A percentile compares a stretch with the other conserved stretches of the same genome.
Conservation (phyloP, 2,797 vertebrate genomes). For the Sarcophilus harrisii region DNA sequence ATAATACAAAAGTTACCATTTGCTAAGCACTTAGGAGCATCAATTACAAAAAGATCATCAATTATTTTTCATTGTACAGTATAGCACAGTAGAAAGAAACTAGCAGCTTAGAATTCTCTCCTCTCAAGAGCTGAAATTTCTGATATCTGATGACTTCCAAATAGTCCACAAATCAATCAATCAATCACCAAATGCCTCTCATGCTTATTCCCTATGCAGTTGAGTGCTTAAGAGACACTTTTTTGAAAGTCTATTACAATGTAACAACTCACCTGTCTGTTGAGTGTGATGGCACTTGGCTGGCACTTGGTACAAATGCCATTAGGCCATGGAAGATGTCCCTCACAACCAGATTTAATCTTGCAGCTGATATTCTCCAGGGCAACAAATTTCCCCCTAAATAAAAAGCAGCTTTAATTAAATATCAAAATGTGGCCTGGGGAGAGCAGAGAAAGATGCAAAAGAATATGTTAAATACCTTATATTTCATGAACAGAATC, state of each 20-base stretch:
- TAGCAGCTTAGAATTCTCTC: rapidly evolving
- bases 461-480: background rate
- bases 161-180: rapidly evolving
- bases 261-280: constrained; percentile 91
- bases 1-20: background rate
- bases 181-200: background rate
- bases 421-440: background rate
- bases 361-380: constrained; percentile 99
- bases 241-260: background rate
- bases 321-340: constrained; percentile 97
- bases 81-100: background rate
- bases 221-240: background rate
- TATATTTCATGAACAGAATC: background rate
- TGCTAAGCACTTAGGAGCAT: background rate
- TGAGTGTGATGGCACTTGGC: constrained; percentile 98
- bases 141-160: too few relatives aligned
- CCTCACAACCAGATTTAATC: constrained; percentile 98
- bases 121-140: background rate
- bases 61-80: too few relatives aligned
- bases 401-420: background rate
- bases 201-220: background rate
- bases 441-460: background rate
- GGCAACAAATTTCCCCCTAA: constrained; percentile 97
- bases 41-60: background rate
- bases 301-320: constrained; percentile 99